Evolutionary conservation across 2,888 invertebrate genomes (phyloP).

Genomic region (Megamerina dolium): DNA sequence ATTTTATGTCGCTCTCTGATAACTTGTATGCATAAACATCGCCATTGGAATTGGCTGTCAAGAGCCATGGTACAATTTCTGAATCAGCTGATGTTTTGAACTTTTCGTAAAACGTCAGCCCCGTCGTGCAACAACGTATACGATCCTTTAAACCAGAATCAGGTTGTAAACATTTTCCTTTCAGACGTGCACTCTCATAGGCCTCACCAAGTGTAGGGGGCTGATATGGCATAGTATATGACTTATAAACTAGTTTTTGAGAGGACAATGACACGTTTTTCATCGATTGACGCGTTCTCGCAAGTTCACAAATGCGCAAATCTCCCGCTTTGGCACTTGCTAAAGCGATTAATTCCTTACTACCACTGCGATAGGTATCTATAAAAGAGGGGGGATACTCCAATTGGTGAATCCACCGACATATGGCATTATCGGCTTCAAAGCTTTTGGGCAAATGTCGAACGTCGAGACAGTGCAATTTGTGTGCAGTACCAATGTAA

Average conservation of each 20-base stretch:
- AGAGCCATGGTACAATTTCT: constrained; percentile 25
- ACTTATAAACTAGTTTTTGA: constrained; percentile 18
- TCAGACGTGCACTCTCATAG: constrained; percentile 23
- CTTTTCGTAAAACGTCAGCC: constrained; percentile 28
- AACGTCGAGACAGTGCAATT: constrained; percentile 38
- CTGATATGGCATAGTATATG: constrained; percentile 33
- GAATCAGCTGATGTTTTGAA: constrained; percentile 13
- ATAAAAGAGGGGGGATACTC: constrained; percentile 34
- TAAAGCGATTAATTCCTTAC: constrained; percentile 34
- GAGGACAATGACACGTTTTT: neutral
- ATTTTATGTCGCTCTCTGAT: constrained; percentile 14
- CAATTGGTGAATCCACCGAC: constrained; percentile 44
- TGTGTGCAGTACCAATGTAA: constrained; percentile 43
- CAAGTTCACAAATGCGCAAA: constrained; percentile 36
- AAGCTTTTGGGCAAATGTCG: constrained; percentile 30
- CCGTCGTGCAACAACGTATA: constrained; percentile 34
- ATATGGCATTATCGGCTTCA: constrained; percentile 22
- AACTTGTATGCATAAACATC: constrained; percentile 32
- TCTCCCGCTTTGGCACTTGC: constrained; percentile 33
- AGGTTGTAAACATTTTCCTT: constrained; percentile 29
- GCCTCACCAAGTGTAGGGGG: constrained; percentile 33
- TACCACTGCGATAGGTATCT: constrained; percentile 24
- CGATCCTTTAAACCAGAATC: constrained; percentile 31
- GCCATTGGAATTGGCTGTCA: constrained; percentile 38
- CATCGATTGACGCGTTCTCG: constrained; percentile 11